These are phyloP conservation scores for Melanostoma scalare DNA, from an alignment of 2,888 invertebrate species.

Conservation along the genomic window DNA sequence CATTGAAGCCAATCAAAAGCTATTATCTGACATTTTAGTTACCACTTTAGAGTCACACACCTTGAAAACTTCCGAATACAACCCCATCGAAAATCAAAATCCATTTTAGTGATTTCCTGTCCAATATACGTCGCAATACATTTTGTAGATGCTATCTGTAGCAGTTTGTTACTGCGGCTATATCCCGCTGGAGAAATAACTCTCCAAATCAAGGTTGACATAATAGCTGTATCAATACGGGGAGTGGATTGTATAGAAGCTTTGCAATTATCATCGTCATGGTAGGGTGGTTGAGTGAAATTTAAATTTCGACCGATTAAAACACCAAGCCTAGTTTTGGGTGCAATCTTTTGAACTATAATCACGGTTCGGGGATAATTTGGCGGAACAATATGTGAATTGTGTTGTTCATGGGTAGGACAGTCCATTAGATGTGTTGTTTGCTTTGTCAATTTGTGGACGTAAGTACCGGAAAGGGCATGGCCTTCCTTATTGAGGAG, in stretches of 20 bases:
- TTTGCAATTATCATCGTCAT: slow-evolving; percentile 25
- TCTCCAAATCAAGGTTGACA: background rate
- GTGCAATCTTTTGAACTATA: slow-evolving; percentile 14
- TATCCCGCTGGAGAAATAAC: background rate
- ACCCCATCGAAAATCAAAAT: slow-evolving; percentile 44
- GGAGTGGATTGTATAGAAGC: background rate
- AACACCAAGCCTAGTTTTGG: slow-evolving; percentile 47
- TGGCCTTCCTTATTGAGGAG: background rate
- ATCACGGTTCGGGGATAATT: slow-evolving; percentile 9
- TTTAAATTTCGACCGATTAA: slow-evolving; percentile 46
- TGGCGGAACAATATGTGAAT: slow-evolving; percentile 41
- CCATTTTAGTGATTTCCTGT: slow-evolving; percentile 55
- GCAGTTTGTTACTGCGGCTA: background rate
- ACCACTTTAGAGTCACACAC: slow-evolving; percentile 51
- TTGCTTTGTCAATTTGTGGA: slow-evolving; percentile 5
- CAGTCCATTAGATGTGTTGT: slow-evolving; percentile 36
- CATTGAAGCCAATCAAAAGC: slow-evolving; percentile 57
- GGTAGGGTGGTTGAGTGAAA: slow-evolving; percentile 33
- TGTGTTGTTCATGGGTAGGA: background rate
- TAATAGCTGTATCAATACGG: background rate
- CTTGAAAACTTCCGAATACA: slow-evolving; percentile 30
- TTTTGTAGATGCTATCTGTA: slow-evolving; percentile 12
- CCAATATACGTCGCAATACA: slow-evolving; percentile 37
- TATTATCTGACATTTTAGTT: slow-evolving; percentile 54
- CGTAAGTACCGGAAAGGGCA: slow-evolving; percentile 56